Conservation (phyloP, 2,113 vertebrate species). For the Carassius carassius region DNA sequence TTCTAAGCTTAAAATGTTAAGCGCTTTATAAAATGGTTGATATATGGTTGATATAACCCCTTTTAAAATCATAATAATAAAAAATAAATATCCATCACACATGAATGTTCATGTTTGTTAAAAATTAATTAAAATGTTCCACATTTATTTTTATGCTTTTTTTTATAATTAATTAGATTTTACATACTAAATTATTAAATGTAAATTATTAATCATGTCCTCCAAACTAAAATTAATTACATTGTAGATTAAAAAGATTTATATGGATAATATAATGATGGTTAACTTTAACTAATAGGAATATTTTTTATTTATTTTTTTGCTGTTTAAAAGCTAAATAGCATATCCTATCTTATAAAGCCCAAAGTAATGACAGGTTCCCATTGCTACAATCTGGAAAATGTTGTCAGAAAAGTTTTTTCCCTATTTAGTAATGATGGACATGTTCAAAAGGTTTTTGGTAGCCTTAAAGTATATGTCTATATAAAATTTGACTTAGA, state of each 20-base stretch:
- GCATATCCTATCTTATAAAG: not conserved
- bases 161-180: not conserved
- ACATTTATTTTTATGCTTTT: too few relatives aligned
- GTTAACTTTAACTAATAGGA: not conserved
- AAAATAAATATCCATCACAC: too few relatives aligned
- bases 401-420: not conserved
- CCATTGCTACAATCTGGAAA: not conserved
- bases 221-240: not conserved
- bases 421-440: not conserved
- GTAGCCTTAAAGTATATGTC: not conserved
- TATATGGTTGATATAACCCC: too few relatives aligned
- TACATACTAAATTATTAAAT: too few relatives aligned
- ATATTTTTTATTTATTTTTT: too few relatives aligned
- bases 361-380: not conserved
- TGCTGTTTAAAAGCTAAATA: not conserved
- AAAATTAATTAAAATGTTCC: too few relatives aligned
- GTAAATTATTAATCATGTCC: not conserved
- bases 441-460: not conserved
- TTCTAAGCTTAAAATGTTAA: too few relatives aligned
- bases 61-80: too few relatives aligned
- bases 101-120: too few relatives aligned
- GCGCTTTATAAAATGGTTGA: too few relatives aligned
- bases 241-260: not conserved
- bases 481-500: not conserved
- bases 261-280: not conserved